Evolutionary conservation across 2,113 vertebrate genomes (phyloP), one percentile per base, ranked within the genome.

Genomic region (Speoplatyrhinus poulsoni): DNA sequence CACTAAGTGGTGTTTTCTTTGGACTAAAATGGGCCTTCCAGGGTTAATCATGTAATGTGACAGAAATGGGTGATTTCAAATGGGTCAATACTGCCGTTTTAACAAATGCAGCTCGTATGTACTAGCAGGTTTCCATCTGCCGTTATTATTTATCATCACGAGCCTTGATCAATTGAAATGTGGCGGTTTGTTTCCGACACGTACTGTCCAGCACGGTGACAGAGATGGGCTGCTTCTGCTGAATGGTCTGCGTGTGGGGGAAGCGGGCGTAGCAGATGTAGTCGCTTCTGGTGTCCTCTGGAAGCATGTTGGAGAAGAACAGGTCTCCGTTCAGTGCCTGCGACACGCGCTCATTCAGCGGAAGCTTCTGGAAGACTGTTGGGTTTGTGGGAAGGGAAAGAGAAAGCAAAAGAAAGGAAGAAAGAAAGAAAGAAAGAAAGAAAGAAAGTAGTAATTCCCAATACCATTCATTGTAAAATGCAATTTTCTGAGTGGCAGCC

Each of bases 211-310:
- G 75, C 73, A 99, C 98, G 32, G 92, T 96, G 80, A 99, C 90
- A 47, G 96, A 96, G 87, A 99, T 98, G 6, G 98, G 98, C 80
- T 99, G 97, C 56, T 99, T 99, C 93, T 99, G 98, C 75, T 99
- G 98, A 79, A 99, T 99, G 69, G 98, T 99, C 80, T 98, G 97
- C 0, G 98, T 99, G 80, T 98, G 93, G 65, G 96, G 96, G 92
- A 99, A 99, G 81, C 98, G 95, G 61, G 98, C 98, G 11, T 98
- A 99, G 84, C 98, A 99, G 87, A 99, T 98, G 82, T 99, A 99
- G 91, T 98, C 96, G 6, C 91, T 95, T 9, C 96, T 93, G 15
- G 92, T 94, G 72, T 99, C 97, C 76, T 96, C 93, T 81, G 90
- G 90, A 73, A 95, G 91, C 54, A 97, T 94, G n/a, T 99, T 98